Base-by-base conservation (phyloP, 2,113 vertebrate species). In the Cinclus mexicanus region DNA sequence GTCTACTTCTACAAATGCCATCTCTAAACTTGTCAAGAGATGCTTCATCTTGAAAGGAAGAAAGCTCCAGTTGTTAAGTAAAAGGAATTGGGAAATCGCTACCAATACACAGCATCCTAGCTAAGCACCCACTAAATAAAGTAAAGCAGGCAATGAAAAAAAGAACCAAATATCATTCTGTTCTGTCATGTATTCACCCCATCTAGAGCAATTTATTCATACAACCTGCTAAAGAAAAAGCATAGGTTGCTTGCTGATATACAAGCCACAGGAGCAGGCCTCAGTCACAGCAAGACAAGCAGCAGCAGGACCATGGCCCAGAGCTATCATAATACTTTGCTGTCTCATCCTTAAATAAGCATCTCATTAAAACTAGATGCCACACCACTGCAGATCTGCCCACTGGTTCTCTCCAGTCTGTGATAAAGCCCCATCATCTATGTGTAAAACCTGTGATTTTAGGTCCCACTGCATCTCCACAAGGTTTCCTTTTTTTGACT, bases 91-190 rank as follows among this genome's bases (percentile, higher is more conserved):
- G 22, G 22, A 71, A 76, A 69, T 87, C 22, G 47, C 25, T 64
- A 25, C 64, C 1, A 1, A 52, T 35, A 71, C 10, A 57, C 9
- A 31, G 10, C 56, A 37, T 49, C 52, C 56, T 70, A 28, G 17
- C 12, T 52, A 53, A 89, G 37, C 35, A 84, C 7, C 10, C 44
- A 18, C 33, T 74, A 89, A 83, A 94, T 8, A 24, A 16, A 26
- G 28, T 46, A 23, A n/a, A 84, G 7, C 14, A 47, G 60, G 5
- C 14, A 68, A 68, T 28, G 6, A 29, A 49, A 37, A 35, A 53
- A n/a, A 31, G 3, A 7, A 0, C 0, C 5, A 57, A 8, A 8
- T 26, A 64, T 49, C 4, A 8, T 42, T 74, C 57, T 35, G 5
- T 47, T 87, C n/a, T 60, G 35, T 33, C 61, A 56, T 31, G 1